These are phyloP conservation scores for Aegithalos caudatus DNA, from an alignment of 2,113 vertebrate species.

Conservation along the genomic window DNA sequence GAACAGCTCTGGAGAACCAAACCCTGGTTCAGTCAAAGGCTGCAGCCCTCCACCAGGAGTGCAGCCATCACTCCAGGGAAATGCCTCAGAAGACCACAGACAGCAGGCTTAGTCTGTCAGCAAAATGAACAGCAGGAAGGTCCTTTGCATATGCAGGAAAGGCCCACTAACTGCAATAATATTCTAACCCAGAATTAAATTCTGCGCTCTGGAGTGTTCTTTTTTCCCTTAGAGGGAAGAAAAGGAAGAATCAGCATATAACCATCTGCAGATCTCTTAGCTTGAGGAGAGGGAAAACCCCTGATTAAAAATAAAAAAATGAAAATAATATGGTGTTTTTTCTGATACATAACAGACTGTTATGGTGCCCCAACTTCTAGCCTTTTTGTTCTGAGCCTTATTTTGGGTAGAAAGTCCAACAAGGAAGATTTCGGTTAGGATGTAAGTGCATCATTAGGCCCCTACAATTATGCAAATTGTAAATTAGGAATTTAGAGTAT, in stretches of 20 bases:
- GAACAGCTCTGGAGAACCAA: neutral
- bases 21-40: neutral
- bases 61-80: neutral
- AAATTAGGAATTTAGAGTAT: neutral
- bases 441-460: neutral
- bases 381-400: neutral
- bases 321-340: neutral
- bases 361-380: neutral
- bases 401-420: neutral
- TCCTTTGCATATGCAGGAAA: neutral
- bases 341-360: neutral
- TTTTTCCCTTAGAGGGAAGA: neutral
- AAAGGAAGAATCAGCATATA: neutral
- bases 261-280: neutral
- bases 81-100: neutral
- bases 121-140: neutral
- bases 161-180: neutral
- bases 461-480: neutral
- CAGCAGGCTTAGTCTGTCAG: neutral
- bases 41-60: neutral
- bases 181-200: neutral
- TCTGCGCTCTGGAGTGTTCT: neutral
- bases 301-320: neutral
- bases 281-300: neutral
- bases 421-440: rapidly evolving